Evolutionary conservation across 1,140 invertebrate genomes (phyloP).

Genomic region (Musca domestica): DNA sequence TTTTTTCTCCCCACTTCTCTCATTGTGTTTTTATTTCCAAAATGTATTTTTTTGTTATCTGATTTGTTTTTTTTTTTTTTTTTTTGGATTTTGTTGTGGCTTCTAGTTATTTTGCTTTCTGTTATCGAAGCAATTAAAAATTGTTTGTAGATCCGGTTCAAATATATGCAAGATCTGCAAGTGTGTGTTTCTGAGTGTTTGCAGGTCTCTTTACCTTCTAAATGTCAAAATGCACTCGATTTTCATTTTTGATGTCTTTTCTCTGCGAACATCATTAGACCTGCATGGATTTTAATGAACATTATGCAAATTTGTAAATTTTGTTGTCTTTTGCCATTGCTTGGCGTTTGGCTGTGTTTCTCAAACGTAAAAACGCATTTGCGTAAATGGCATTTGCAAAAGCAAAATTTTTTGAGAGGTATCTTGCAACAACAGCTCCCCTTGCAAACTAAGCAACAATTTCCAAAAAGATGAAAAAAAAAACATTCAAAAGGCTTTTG

Average conservation of each 20-base stretch:
- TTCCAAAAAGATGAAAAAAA: too few relatives aligned
- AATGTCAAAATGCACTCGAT: slow-evolving; percentile 17
- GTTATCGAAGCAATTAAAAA: neutral
- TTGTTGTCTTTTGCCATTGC: neutral
- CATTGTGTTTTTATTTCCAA: neutral
- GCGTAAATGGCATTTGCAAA: slow-evolving; percentile 13
- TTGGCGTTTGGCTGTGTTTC: too few relatives aligned
- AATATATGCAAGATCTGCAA: neutral
- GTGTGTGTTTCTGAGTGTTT: too few relatives aligned
- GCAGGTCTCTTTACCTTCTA: neutral
- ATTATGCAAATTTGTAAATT: neutral
- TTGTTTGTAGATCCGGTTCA: slow-evolving; percentile 12
- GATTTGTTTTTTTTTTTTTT: neutral
- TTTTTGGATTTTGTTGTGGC: too few relatives aligned
- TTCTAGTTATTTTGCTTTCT: too few relatives aligned
- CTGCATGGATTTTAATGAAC: neutral
- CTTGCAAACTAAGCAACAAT: too few relatives aligned
- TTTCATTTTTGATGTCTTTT: slow-evolving; percentile 6
- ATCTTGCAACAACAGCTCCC: too few relatives aligned
- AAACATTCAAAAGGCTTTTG: too few relatives aligned
- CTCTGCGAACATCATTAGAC: neutral
- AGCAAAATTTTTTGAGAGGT: too few relatives aligned
- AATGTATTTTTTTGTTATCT: neutral
- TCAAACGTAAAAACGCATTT: neutral
- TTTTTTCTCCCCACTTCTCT: too few relatives aligned